Evolutionary conservation across 2,888 invertebrate genomes (phyloP).

Genomic region (Fragum sueziense): DNA sequence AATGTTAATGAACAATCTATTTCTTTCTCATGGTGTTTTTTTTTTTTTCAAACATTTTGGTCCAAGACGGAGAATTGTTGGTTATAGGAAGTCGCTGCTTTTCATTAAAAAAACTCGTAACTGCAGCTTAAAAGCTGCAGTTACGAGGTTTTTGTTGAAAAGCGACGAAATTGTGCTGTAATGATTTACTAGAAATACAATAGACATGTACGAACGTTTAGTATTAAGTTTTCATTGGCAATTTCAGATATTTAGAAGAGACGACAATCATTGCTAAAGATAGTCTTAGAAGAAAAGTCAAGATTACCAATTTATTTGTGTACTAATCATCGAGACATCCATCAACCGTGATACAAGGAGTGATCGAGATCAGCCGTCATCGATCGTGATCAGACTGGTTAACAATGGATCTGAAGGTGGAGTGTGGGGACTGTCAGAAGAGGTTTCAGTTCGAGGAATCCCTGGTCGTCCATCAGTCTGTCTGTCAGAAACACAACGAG

Average conservation of each 20-base stretch:
- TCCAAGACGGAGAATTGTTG: not conserved
- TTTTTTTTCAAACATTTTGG: not conserved
- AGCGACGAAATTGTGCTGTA: not conserved
- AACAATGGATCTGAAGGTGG: not conserved
- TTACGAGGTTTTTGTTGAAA: too few relatives aligned
- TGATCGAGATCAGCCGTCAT: not conserved
- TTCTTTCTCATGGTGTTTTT: not conserved
- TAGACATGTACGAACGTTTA: not conserved
- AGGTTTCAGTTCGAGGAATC: constrained; percentile 18
- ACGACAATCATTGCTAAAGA: not conserved
- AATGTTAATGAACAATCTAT: not conserved
- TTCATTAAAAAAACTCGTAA: too few relatives aligned
- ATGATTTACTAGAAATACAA: not conserved
- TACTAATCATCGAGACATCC: not conserved
- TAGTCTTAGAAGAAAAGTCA: not conserved
- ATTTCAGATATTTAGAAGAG: not conserved
- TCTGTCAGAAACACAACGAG: constrained; percentile 9
- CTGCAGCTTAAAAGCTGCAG: too few relatives aligned
- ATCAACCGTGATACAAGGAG: not conserved
- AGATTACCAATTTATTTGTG: not conserved
- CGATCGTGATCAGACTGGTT: not conserved
- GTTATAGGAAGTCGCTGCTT: not conserved
- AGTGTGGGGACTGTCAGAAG: constrained; percentile 1
- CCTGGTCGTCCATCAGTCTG: constrained; percentile 2
- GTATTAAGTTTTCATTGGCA: not conserved